Conservation (phyloP, 2,888 invertebrate species). For the Epirrita christyi region DNA sequence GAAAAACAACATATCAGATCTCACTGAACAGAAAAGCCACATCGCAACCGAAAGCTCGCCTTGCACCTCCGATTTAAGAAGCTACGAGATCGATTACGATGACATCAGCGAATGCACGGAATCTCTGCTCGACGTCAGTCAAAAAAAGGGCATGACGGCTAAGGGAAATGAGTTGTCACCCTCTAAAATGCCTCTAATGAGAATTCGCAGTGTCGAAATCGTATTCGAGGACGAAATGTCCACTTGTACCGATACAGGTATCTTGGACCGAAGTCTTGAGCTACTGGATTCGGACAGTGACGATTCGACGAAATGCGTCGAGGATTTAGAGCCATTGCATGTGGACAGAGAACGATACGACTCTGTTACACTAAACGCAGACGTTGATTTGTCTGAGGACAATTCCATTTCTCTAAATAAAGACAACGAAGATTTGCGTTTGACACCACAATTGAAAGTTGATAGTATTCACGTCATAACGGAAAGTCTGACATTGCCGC, state of each 20-base stretch:
- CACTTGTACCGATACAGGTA: conserved; percentile 68
- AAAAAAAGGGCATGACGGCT: conserved; percentile 62
- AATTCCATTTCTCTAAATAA: conserved; percentile 59
- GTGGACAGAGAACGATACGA: conserved; percentile 61
- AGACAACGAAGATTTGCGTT: conserved; percentile 45
- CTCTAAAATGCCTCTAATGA: conserved; percentile 75
- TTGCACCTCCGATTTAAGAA: conserved; percentile 68
- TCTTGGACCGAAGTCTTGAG: conserved; percentile 69
- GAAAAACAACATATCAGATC: conserved; percentile 54
- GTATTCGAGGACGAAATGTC: conserved; percentile 80
- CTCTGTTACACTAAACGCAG: conserved; percentile 72
- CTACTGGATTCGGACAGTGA: conserved; percentile 70
- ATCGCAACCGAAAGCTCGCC: conserved; percentile 69
- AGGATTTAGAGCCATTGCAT: conserved; percentile 68
- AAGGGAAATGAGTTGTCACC: conserved; percentile 76
- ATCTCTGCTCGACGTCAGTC: conserved; percentile 53
- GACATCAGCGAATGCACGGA: conserved; percentile 76
- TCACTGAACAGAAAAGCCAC: conserved; percentile 54
- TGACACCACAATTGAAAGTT: conserved; percentile 45
- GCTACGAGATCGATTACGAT: conserved; percentile 79
- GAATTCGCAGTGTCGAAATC: conserved; percentile 78
- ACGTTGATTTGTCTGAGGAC: conserved; percentile 71
- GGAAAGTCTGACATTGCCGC: conserved; percentile 52
- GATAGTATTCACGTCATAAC: conserved; percentile 52
- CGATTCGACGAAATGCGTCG: conserved; percentile 77